Evolutionary conservation across 37 sponge, comb jelly and placozoan species (phyloP), one percentile per base, ranked within the genome.

Genomic region (Beroe forskalii): DNA sequence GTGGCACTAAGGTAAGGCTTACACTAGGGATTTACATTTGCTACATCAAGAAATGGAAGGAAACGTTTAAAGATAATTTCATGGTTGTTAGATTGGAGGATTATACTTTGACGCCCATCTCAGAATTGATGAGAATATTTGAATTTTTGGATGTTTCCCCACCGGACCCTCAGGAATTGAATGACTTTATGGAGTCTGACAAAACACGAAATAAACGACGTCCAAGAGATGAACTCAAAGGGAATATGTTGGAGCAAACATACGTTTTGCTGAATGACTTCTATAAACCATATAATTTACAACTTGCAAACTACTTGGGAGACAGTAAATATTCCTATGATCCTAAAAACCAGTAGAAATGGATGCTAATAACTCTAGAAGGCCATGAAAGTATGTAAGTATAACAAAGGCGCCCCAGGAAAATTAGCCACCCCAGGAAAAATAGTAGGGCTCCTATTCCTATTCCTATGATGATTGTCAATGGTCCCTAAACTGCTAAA

Each of bases 281-380:
- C 30, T 72, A 72, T 33, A 22, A 30, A 37, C 75, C 75, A 8
- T 72, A 72, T 72, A 72, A 72, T n/a, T n/a, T n/a, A n/a, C n/a
- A n/a, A n/a, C n/a, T n/a, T n/a, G n/a, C n/a, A n/a, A n/a, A n/a
- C n/a, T 20, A 63, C n/a, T n/a, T n/a, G n/a, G n/a, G n/a, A n/a
- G n/a, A n/a, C n/a, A n/a, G n/a, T n/a, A n/a, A n/a, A n/a, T n/a
- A n/a, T n/a, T n/a, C n/a, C n/a, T n/a, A n/a, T n/a, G n/a, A n/a
- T n/a, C n/a, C n/a, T n/a, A n/a, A n/a, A n/a, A n/a, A n/a, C n/a
- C n/a, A n/a, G n/a, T n/a, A n/a, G n/a, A n/a, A n/a, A n/a, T n/a
- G n/a, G n/a, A n/a, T n/a, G n/a, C n/a, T n/a, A n/a, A n/a, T n/a
- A n/a, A n/a, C n/a, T n/a, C n/a, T n/a, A n/a, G n/a, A n/a, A n/a